Evolutionary conservation across 2,888 invertebrate species (phyloP).

Genomic region (Machimus rusticus): DNA sequence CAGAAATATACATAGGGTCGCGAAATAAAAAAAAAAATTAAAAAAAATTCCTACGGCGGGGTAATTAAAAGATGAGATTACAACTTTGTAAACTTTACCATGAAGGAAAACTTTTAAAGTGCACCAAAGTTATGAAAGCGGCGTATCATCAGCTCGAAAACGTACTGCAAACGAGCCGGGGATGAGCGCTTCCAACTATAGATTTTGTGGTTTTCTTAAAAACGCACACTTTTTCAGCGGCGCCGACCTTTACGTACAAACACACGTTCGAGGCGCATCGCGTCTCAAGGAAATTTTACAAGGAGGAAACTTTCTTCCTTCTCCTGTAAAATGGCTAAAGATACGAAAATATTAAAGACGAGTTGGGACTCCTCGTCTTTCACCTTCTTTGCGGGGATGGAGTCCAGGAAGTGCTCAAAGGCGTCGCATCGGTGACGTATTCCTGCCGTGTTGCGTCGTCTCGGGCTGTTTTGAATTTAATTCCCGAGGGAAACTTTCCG

Average conservation of each 20-base stretch:
- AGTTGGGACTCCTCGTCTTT: background rate
- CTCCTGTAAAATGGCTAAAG: background rate
- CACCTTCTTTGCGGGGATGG: background rate
- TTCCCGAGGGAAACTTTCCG: background rate
- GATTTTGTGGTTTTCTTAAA: conserved; percentile 18
- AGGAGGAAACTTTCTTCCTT: background rate
- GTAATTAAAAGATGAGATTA: conserved; percentile 44
- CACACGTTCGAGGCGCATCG: background rate
- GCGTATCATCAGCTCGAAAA: conserved; percentile 30
- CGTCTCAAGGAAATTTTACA: background rate
- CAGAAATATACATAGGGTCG: background rate
- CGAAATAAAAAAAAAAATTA: background rate
- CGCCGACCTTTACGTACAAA: background rate
- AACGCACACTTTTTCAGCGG: background rate
- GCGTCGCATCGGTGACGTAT: background rate
- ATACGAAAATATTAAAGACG: background rate
- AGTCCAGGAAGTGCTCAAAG: background rate
- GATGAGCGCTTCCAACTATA: background rate
- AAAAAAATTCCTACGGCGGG: background rate
- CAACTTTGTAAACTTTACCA: conserved; percentile 42
- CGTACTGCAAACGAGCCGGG: conserved; percentile 14
- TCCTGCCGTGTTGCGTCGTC: background rate
- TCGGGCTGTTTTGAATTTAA: background rate
- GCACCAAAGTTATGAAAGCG: conserved; percentile 31
- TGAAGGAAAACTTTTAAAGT: conserved; percentile 25